Evolutionary conservation across 2,888 invertebrate species (phyloP).

Genomic region (Rhimphoctona megacephalus): DNA sequence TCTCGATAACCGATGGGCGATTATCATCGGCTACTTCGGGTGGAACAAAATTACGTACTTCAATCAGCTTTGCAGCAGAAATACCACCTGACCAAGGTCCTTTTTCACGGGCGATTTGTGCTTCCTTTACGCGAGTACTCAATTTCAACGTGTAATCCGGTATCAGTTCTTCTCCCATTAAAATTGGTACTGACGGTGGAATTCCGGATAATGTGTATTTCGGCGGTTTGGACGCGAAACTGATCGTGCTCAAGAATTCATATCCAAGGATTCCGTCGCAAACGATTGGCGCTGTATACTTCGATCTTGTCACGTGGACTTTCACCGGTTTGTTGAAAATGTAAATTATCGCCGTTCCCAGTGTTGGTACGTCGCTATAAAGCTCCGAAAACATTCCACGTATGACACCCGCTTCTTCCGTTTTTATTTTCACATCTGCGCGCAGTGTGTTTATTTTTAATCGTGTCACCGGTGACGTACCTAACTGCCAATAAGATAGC

Average conservation of each 20-base stretch:
- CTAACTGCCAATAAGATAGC: conserved; percentile 6
- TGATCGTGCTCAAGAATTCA: not conserved
- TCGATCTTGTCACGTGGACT: conserved; percentile 31
- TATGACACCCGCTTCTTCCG: not conserved
- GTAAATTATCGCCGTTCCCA: conserved; percentile 29
- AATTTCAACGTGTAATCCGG: not conserved
- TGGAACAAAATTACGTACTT: not conserved
- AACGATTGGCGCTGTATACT: conserved; percentile 19
- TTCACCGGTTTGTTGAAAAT: not conserved
- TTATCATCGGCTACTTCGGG: not conserved
- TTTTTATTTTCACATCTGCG: conserved; percentile 30
- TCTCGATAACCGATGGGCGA: conserved; percentile 7
- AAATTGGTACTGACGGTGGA: not conserved
- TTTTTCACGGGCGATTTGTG: too few relatives aligned
- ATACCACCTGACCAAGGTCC: conserved; percentile 19
- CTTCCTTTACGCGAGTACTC: not conserved
- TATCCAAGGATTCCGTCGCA: conserved; percentile 25
- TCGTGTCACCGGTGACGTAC: not conserved
- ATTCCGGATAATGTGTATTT: not conserved
- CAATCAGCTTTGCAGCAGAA: not conserved
- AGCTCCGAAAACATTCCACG: conserved; percentile 24
- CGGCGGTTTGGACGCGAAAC: not conserved
- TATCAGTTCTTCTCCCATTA: not conserved
- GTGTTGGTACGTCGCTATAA: not conserved
- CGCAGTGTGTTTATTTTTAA: conserved; percentile 23